phyloP scores from a whole-genome alignment of 1,140 invertebrate genomes.

The Trichoplusia ni region DNA sequence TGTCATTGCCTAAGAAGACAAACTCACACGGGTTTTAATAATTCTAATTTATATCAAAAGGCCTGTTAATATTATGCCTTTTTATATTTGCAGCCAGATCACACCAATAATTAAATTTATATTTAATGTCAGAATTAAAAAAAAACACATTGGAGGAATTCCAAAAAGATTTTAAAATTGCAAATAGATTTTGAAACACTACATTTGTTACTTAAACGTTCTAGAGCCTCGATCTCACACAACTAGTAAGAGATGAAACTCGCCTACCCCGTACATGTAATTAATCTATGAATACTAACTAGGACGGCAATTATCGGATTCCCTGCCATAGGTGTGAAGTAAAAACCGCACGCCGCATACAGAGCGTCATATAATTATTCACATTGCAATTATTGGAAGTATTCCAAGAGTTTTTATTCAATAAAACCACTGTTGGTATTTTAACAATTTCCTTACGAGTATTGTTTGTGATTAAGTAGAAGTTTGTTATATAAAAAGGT shows the following conservation, averaged over 20 bases:
- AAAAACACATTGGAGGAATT: no score
- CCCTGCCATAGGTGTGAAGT: conserved; percentile 6
- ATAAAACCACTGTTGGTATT: conserved; percentile 24
- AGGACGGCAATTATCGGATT: conserved; percentile 40
- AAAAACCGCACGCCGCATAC: conserved; percentile 40
- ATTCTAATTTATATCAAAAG: no score
- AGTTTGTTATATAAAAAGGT: neutral
- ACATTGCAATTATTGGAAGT: conserved; percentile 30
- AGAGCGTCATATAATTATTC: conserved; percentile 34
- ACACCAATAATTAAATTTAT: no score
- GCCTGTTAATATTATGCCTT: no score
- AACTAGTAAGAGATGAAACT: neutral
- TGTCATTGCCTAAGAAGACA: no score
- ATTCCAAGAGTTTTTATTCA: conserved; percentile 20
- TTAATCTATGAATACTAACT: conserved; percentile 24
- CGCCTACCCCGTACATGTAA: neutral
- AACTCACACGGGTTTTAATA: no score
- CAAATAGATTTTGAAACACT: no score
- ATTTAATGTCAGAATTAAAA: no score
- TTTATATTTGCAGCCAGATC: no score
- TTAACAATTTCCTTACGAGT: conserved; percentile 41
- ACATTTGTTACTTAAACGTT: no score
- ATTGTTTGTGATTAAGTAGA: conserved; percentile 17
- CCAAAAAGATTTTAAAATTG: no score
- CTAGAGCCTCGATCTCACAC: no score